phyloP scores from a whole-genome alignment of 92 coral and sea anemone genomes.

The Bergia sp. region DNA sequence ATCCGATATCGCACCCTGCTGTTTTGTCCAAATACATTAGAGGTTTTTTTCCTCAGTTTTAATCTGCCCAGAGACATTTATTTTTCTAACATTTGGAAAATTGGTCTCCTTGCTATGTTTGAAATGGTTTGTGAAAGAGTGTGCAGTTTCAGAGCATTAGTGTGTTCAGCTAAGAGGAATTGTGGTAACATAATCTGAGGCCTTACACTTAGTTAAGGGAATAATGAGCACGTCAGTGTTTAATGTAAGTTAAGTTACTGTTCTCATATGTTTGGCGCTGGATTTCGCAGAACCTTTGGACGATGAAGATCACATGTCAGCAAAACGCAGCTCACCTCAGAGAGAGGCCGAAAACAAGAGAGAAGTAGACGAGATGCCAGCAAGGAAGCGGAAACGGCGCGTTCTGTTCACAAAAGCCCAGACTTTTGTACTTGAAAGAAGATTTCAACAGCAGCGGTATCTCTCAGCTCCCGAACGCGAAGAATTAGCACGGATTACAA shows the following conservation, averaged over 20 bases:
- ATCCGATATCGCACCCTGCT: not conserved
- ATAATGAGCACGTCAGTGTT: not conserved
- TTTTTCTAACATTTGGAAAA: not conserved
- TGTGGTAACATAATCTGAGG: not conserved
- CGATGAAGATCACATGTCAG: slow-evolving; percentile 13
- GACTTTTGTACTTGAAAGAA: slow-evolving; percentile 92
- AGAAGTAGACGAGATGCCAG: slow-evolving; percentile 54
- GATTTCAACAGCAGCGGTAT: slow-evolving; percentile 95
- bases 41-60: not conserved
- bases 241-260: not conserved
- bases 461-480: slow-evolving; percentile 99
- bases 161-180: not conserved
- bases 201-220: not conserved
- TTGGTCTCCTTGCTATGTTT: too few relatives aligned
- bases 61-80: not conserved
- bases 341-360: slow-evolving; percentile 36
- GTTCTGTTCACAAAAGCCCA: slow-evolving; percentile 98
- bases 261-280: not conserved
- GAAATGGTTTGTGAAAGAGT: not conserved
- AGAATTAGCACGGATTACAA: slow-evolving; percentile 92
- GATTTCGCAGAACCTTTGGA: slow-evolving; percentile 5
- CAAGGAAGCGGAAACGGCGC: slow-evolving; percentile 83
- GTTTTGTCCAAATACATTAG: not conserved
- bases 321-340: slow-evolving; percentile 39
- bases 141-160: not conserved